Base-by-base conservation (phyloP, 2,113 vertebrate genomes). In the Anser brachyrhynchus region DNA sequence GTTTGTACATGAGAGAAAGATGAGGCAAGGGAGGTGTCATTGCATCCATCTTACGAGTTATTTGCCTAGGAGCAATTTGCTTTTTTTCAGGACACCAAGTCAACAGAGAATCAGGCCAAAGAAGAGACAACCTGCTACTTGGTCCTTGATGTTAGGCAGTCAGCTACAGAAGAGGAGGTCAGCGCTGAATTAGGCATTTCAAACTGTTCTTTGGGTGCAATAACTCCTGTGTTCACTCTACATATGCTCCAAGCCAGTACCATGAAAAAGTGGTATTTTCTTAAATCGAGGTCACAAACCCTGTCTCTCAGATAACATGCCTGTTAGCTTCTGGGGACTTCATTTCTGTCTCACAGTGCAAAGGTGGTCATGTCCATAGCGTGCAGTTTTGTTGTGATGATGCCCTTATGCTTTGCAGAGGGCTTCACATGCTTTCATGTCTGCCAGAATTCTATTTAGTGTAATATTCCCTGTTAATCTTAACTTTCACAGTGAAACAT, bases 291-390 rank as follows among this genome's bases (percentile, higher is more conserved):
- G 6, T 80, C 31, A 43, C 54, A 66, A 80, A 3, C 19, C 6
- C 14, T 71, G 0, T 29, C 44, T 76, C 9, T 82, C 39, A 33
- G 21, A n/a, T 55, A 84, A 59, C 21, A 19, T 37, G 10, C 33
- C 43, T 75, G 2, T 70, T 5, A 3, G 2, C 3, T 77, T 58
- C 37, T 70, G 37, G 14, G 20, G 4, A 49, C n/a, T 64, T 89
- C 0, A 43, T 88, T 92, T 84, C 29, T 88, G 18, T 70, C 55
- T 92, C 71, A 25, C 5, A 37, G 6, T 73, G 28, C 0, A 0
- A 77, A 54, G 41, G 3, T 52, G 5, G 13, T 37, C 31, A 29
- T 69, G 31, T 10, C 16, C n/a, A 11, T 35, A 26, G 8, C 17
- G 13, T 17, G 8, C 17, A 33, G 57, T 76, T 90, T 88, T 92